Evolutionary conservation across 2,113 vertebrate species (phyloP), one percentile per base, ranked within the genome.

Genomic region (Mixornis gularis): DNA sequence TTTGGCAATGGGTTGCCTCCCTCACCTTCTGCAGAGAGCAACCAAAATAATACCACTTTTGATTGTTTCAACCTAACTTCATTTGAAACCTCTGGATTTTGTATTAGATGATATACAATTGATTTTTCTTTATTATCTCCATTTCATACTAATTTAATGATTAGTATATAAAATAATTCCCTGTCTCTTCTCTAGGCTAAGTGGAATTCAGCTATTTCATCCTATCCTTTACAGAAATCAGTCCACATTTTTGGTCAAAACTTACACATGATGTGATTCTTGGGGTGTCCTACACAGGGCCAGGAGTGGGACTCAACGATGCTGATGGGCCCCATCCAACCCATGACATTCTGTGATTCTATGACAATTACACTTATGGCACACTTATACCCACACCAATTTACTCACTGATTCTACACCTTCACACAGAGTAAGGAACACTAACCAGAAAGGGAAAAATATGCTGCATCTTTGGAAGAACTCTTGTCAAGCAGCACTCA

Each of bases 241-340:
- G 36, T 26, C 60, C n/a, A 30, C 16, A 38, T 5, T 72, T 85
- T 52, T 27, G 3, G 73, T 40, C 8, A n/a, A 10, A 80, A 32
- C 32, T 43, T 5, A 22, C 1, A 49, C 0, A 0, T 16, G 26
- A 17, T 58, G 15, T 11, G 27, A 51, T 72, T 51, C 51, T 32
- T 44, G 43, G 21, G 15, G 15, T 32, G 12, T 6, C 26, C 51
- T 64, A 55, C 22, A 71, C 51, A 80, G 43, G 43, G 17, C 32
- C 8, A 11, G 18, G 6, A 65, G 32, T 16, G 62, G 32, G 36
- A 58, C 27, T 58, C 1, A 0, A 17, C 26, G 17, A 32, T 51
- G 15, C 18, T n/a, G 21, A 58, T 32, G 32, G 36, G 10, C 24
- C 27, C 17, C 66, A 51, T 44, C 22, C 27, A 65, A 29, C 22